phyloP scores from a whole-genome alignment of 1,140 invertebrate species.

The Limonius californicus region DNA sequence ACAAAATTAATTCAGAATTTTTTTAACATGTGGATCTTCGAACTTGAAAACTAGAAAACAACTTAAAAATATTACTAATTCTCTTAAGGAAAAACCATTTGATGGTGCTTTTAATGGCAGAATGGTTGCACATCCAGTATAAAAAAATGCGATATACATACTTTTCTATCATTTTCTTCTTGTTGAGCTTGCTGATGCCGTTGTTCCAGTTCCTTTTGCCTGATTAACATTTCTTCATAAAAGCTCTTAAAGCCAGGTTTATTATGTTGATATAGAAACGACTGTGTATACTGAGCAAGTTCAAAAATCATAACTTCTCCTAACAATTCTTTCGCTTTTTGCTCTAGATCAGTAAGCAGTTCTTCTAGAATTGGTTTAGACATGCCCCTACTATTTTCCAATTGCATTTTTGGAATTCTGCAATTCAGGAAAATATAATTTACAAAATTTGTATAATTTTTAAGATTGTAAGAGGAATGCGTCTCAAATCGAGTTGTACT shows the following conservation, averaged over 20 bases:
- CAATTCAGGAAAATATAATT: too few species aligned
- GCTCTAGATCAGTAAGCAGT: conserved; percentile 56
- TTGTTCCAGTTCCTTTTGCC: conserved; percentile 59
- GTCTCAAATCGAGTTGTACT: too few species aligned
- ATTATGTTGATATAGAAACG: conserved; percentile 69
- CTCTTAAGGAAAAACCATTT: too few species aligned
- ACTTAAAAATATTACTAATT: too few species aligned
- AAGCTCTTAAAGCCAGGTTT: conserved; percentile 70
- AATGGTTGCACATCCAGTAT: neutral
- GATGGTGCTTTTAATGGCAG: neutral
- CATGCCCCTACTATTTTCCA: conserved; percentile 67
- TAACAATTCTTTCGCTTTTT: conserved; percentile 53
- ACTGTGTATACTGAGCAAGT: conserved; percentile 63
- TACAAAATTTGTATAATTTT: neutral
- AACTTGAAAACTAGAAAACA: too few species aligned
- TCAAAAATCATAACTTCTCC: conserved; percentile 79
- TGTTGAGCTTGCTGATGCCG: conserved; percentile 56
- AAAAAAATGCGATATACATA: conserved; percentile 14
- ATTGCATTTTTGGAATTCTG: conserved; percentile 58
- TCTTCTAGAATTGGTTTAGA: conserved; percentile 57
- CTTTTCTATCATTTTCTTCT: conserved; percentile 52
- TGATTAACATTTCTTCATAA: conserved; percentile 78
- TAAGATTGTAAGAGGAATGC: too few species aligned
- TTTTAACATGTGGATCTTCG: too few species aligned
- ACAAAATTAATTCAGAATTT: too few species aligned